A percentile compares a stretch with the other conserved stretches of the same genome.
phyloP scores from a whole-genome alignment of 2,113 vertebrate genomes.

The Macaca nemestrina region DNA sequence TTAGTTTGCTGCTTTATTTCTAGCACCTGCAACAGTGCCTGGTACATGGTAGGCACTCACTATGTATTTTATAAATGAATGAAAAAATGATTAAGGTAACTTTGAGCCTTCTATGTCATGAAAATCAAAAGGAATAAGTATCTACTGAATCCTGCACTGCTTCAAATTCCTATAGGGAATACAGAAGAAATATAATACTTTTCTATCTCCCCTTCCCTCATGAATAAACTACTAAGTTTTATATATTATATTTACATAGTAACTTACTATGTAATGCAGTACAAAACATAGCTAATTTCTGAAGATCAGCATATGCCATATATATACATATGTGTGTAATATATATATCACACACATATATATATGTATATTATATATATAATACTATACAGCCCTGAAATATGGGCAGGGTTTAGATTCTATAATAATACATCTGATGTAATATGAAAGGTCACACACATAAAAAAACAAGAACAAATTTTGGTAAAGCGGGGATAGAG shows the following conservation, averaged over 20 bases:
- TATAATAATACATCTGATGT: neutral
- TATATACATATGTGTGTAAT: neutral
- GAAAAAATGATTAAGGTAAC: neutral
- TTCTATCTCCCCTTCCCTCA: neutral
- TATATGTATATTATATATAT: neutral
- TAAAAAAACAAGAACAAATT: neutral
- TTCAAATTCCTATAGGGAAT: neutral
- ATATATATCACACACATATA: neutral
- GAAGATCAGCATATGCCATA: neutral
- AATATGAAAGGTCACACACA: neutral
- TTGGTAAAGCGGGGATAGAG: neutral
- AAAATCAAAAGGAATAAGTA: neutral
- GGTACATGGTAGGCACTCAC: neutral
- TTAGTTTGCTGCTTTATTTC: neutral
- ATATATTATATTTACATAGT: neutral
- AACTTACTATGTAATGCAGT: neutral
- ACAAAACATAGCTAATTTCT: neutral
- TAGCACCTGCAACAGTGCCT: neutral
- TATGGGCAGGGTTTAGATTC: neutral
- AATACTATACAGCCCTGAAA: neutral
- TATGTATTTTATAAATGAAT: neutral
- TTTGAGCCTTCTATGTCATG: neutral
- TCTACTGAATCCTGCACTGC: neutral
- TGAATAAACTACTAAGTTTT: neutral
- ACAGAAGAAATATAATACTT: neutral